Percentiles rank a stretch among this genome's conserved stretches.
Evolutionary conservation across 2,113 vertebrate species (phyloP).

Genomic region (Butastur rufipennis): DNA sequence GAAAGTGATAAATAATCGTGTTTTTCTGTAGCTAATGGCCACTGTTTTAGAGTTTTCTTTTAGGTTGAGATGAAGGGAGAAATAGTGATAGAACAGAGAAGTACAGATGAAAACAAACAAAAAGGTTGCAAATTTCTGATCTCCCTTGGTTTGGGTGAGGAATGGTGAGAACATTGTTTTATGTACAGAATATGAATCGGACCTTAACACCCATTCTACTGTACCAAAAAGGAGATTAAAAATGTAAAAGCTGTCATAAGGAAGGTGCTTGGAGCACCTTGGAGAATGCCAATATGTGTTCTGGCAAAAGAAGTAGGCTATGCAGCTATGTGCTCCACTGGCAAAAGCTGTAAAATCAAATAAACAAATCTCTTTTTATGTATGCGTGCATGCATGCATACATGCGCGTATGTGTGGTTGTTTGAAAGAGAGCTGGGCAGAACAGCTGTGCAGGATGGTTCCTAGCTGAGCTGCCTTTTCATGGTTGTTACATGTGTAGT

Average conservation of each 20-base stretch:
- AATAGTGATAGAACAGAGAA: background rate
- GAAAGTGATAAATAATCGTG: background rate
- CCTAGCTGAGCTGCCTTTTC: background rate
- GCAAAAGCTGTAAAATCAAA: background rate
- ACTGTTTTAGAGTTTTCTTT: background rate
- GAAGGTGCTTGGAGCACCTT: background rate
- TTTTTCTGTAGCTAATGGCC: background rate
- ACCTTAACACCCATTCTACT: background rate
- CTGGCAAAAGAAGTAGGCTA: background rate
- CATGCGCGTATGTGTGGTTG: fast-evolving
- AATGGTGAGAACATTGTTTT: background rate
- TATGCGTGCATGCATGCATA: fast-evolving
- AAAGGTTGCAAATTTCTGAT: background rate
- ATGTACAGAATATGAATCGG: background rate
- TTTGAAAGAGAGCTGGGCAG: background rate
- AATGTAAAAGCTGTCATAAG: background rate
- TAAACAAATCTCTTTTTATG: background rate
- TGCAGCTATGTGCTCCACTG: background rate
- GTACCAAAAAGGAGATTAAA: background rate
- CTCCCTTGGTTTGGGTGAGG: background rate
- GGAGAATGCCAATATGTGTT: background rate
- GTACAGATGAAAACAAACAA: background rate
- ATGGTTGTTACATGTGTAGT: background rate
- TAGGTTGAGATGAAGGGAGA: background rate
- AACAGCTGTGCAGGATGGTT: background rate